A percentile compares a stretch with the other conserved stretches of the same genome.
Conservation (phyloP, 2,113 vertebrate genomes). For the Spheniscus mendiculus region DNA sequence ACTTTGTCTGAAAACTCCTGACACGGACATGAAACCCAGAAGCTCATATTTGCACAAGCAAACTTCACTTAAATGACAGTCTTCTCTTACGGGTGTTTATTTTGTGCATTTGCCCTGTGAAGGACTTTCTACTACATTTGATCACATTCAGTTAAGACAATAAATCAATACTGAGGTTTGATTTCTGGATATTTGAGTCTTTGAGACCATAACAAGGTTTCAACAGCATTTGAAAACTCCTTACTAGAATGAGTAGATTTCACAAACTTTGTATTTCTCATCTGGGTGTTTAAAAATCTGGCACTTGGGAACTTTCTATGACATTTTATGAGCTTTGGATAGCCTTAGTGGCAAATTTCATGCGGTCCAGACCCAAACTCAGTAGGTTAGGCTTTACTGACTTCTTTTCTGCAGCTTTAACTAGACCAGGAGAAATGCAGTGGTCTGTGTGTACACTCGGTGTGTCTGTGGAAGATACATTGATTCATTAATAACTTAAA, state of each 20-base stretch:
- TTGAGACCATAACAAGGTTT: not conserved
- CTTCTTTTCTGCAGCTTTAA: not conserved
- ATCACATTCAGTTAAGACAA: not conserved
- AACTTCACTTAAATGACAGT: not conserved
- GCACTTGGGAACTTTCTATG: not conserved
- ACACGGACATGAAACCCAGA: not conserved
- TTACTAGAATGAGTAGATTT: not conserved
- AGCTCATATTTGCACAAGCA: not conserved
- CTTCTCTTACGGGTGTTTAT: not conserved
- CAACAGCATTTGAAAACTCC: not conserved
- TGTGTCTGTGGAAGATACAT: not conserved
- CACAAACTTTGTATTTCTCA: not conserved
- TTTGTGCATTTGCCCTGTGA: not conserved
- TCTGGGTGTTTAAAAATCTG: not conserved
- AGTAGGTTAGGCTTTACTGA: not conserved
- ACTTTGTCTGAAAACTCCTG: not conserved
- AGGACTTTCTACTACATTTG: not conserved
- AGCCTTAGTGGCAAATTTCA: not conserved
- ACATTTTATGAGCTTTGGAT: not conserved
- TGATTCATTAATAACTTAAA: not conserved
- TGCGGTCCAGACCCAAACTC: not conserved
- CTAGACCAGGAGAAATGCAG: not conserved
- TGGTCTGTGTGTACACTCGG: fast-evolving
- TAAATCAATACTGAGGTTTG: not conserved
- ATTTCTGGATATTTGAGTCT: not conserved